Base-by-base conservation (phyloP, 2,888 invertebrate genomes). In the Mimas tiliae region DNA sequence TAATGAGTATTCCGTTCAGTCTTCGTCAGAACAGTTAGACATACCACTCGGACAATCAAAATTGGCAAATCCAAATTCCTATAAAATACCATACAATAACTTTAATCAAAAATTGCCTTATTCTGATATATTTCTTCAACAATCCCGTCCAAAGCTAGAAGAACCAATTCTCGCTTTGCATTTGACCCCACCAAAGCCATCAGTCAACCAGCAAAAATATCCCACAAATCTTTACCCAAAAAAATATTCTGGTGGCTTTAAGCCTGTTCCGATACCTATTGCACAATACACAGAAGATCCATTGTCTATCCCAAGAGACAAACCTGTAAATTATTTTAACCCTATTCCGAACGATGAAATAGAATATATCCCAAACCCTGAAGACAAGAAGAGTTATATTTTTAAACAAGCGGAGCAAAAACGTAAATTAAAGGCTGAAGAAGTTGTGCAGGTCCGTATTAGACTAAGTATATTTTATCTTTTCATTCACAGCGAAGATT, bases 181-280 rank as follows among this genome's bases (percentile, higher is more conserved):
- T 72, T 80, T 89, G 3, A 81, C 81, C 50, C 86, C 88, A 9
- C 92, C 82, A 67, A 89, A 78, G 72, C 86, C 72, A 64, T 77
- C 76, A 80, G 78, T 72, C 74, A 83, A 81, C 72, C 85, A 83
- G 70, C 76, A 80, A 50, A 88, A 93, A 71, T 80, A 84, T 27
- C 95, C 95, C 2, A 95, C 95, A 21, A 93, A 93, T 74, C 75
- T 90, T 33, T 95, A 94, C 74, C 95, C 95, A 0, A 95, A 95
- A 79, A 95, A 95, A 78, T 95, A 90, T 79, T 82, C 88, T 69
- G 88, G 91, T 62, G 89, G 90, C 27, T 90, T 94, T 65, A 93
- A 92, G 65, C 91, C 93, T 0, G 79, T 93, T 53, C 86, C 90
- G 1, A 91, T 93, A 72, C 93, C 93, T 8, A 77, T 93, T 67